Evolutionary conservation across 2,888 invertebrate genomes (phyloP).

Genomic region (Caenorhabditis sp.): DNA sequence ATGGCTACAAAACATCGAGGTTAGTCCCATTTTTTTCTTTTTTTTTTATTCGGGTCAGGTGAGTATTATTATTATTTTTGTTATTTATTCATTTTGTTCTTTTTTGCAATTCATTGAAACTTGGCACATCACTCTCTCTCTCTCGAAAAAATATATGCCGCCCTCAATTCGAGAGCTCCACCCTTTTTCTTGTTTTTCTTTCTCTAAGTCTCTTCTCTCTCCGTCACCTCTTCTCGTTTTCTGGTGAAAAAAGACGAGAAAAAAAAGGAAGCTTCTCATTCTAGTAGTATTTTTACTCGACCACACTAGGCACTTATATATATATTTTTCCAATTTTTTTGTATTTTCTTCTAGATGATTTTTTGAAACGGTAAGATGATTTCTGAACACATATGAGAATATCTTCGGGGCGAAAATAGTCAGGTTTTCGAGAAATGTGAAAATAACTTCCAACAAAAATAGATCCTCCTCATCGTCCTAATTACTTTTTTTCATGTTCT

Average conservation of each 20-base stretch:
- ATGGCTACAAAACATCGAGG: slow-evolving; percentile 48
- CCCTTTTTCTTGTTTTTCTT: background rate
- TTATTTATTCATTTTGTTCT: background rate
- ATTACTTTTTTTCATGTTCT: too few relatives aligned
- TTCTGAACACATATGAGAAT: background rate
- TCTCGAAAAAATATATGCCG: background rate
- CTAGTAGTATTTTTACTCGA: slow-evolving; percentile 1
- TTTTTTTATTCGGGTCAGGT: too few relatives aligned
- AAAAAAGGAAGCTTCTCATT: slow-evolving; percentile 2
- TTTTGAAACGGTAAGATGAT: background rate
- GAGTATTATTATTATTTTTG: background rate
- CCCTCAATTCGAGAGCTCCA: background rate
- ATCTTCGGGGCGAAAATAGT: too few relatives aligned
- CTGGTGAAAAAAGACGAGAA: background rate
- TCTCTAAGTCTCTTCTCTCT: background rate
- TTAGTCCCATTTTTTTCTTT: slow-evolving; percentile 11
- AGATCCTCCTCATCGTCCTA: too few relatives aligned
- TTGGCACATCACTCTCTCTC: too few relatives aligned
- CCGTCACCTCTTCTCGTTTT: background rate
- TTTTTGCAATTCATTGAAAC: background rate
- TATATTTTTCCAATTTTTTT: background rate
- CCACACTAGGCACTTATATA: background rate
- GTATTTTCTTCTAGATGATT: background rate
- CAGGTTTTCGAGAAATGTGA: too few relatives aligned
- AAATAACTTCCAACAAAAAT: too few relatives aligned